Base-by-base conservation (phyloP, 1,140 invertebrate species). In the Formica exsecta region DNA sequence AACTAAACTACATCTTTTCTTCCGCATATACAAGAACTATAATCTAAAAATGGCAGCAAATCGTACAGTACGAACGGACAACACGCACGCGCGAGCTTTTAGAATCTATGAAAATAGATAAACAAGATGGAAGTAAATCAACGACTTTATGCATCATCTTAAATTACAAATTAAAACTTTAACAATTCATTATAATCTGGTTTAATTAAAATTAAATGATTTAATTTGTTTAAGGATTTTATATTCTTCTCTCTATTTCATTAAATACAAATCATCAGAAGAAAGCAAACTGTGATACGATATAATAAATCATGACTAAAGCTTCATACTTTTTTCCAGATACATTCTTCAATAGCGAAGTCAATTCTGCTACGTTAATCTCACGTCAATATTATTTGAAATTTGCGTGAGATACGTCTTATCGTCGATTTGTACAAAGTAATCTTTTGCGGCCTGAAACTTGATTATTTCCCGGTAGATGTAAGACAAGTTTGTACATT, bases 351-450 rank as follows among this genome's bases (percentile, higher is more conserved):
- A 68, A 79, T 68, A 32, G 8, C 8, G 6, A 54, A 54, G 2
- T 68, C 19, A 68, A 57, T 13, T 68, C 1, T 3, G 13, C 16
- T 41, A 6, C 9, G 64, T 1, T 57, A 32, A 70, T 13, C 36
- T 70, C 4, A 25, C 5, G n/a, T 70, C n/a, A 81, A 25, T 2
- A 22, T 25, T 44, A 70, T 54, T 44, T 25, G 57, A 81, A 13
- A 38, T 29, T 80, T 16, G 13, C 7, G 16, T 13, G n/a, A 74
- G n/a, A 9, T 74, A 79, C 22, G 13, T 80, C 19, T 44, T n/a
- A 25, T 80, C 11, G 2, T 65, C 44, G 16, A 57, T 57, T 64
- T 89, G 59, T 89, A 89, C 87, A 89, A 77, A 66, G 29, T 73
- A 68, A 71, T 68, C 13, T 59, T 36, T 61, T 6, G 8, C 2